Conservation (phyloP, 2,797 vertebrate genomes). For the Danionella dracula region DNA sequence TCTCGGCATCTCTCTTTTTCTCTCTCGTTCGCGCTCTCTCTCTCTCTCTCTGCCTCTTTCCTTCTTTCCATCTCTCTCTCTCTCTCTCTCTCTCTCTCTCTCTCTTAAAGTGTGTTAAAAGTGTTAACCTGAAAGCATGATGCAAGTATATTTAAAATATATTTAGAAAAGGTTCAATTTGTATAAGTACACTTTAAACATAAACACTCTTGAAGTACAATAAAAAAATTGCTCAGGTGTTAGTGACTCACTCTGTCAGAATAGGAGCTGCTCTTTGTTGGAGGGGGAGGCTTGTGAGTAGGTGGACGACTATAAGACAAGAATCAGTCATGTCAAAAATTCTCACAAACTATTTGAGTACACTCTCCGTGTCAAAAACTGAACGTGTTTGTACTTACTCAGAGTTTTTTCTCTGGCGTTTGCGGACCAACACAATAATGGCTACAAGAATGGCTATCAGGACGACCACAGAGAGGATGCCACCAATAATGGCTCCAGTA, state of each 20-base stretch:
- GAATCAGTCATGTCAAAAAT: not conserved
- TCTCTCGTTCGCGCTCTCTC: no score
- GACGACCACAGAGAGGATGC: conserved; percentile 63
- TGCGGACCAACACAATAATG: conserved; percentile 58
- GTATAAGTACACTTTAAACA: no score
- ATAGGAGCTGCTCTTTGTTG: conserved; percentile 54
- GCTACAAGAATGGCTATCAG: conserved; percentile 63
- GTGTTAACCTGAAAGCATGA: no score
- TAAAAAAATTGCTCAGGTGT: not conserved
- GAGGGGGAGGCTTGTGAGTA: conserved; percentile 72
- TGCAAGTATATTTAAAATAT: no score
- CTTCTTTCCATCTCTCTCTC: no score
- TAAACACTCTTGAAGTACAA: no score
- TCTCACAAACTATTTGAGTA: not conserved
- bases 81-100: no score
- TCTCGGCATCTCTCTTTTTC: no score
- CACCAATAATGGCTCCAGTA: conserved; percentile 65
- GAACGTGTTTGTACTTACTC: conserved; percentile 59
- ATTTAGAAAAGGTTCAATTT: no score
- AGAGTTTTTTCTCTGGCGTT: conserved; percentile 41
- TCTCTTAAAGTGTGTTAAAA: no score
- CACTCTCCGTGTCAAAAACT: not conserved
- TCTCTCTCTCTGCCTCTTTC: no score
- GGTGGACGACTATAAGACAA: conserved; percentile 67
- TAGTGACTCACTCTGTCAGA: conserved; percentile 55